A percentile compares a stretch with the other conserved stretches of the same genome.
phyloP scores from a whole-genome alignment of 2,888 invertebrate genomes.

The Troides aeacus region DNA sequence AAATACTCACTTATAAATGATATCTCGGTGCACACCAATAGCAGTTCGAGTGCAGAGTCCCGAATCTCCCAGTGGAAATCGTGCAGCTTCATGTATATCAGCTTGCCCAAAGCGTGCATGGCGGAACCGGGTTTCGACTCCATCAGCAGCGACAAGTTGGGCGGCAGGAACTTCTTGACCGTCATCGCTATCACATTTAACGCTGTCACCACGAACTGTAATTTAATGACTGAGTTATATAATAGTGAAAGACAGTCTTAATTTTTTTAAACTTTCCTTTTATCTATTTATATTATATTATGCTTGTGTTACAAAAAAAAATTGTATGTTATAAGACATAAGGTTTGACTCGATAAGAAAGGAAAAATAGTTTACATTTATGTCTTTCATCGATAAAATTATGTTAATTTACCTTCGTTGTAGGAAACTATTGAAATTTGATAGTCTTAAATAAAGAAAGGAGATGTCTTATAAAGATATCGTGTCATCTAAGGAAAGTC shows the following conservation, averaged over 20 bases:
- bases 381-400: too few relatives aligned
- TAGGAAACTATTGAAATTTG: too few relatives aligned
- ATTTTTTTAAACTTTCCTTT: neutral
- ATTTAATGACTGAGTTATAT: slow-evolving; percentile 30
- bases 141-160: slow-evolving; percentile 86
- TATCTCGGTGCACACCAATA: slow-evolving; percentile 84
- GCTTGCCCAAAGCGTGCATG: slow-evolving; percentile 83
- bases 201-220: slow-evolving; percentile 85
- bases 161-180: slow-evolving; percentile 87
- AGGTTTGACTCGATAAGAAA: too few relatives aligned
- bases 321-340: too few relatives aligned
- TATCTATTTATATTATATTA: neutral
- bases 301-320: neutral
- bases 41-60: slow-evolving; percentile 87
- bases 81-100: slow-evolving; percentile 84
- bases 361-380: too few relatives aligned
- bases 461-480: too few relatives aligned
- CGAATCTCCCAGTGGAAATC: slow-evolving; percentile 89
- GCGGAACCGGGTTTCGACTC: slow-evolving; percentile 83
- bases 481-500: too few relatives aligned
- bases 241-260: neutral
- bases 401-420: too few relatives aligned
- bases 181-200: slow-evolving; percentile 85
- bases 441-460: too few relatives aligned
- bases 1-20: slow-evolving; percentile 82